Evolutionary conservation across 2,888 invertebrate genomes (phyloP).

Genomic region (Blera fallax): DNA sequence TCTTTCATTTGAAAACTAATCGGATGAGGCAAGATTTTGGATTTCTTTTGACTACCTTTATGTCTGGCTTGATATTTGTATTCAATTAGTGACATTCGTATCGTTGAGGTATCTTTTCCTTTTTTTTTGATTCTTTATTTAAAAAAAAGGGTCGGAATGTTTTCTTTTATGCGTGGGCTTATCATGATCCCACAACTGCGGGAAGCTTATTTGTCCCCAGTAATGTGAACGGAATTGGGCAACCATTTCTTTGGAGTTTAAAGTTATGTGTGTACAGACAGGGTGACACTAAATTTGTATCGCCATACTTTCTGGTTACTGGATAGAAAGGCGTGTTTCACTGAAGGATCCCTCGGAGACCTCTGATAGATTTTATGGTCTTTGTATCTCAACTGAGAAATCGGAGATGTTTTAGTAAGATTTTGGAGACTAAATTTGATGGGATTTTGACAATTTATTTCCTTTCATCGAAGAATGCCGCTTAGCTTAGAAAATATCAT

Average conservation of each 20-base stretch:
- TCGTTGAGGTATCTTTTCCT: not conserved
- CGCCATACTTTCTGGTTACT: no score
- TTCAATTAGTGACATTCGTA: constrained; percentile 18
- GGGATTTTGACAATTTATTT: no score
- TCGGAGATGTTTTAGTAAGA: no score
- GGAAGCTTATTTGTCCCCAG: not conserved
- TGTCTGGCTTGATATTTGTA: not conserved
- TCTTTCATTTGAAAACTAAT: constrained; percentile 44
- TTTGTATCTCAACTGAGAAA: no score
- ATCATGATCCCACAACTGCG: not conserved
- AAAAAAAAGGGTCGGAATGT: not conserved
- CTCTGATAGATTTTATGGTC: no score
- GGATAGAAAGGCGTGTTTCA: no score
- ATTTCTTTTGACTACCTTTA: constrained; percentile 12
- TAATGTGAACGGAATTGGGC: not conserved
- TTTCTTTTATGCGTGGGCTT: not conserved
- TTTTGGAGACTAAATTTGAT: no score
- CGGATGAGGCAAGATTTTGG: constrained; percentile 43
- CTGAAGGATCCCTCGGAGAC: no score
- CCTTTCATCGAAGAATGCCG: no score
- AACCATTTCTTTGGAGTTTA: not conserved
- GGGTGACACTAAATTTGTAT: not conserved
- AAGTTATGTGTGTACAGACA: not conserved
- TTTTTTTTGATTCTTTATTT: not conserved
- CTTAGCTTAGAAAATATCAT: no score